These are phyloP conservation scores for Netelia virgata DNA, from an alignment of 2,888 invertebrate species.

Conservation along the genomic window DNA sequence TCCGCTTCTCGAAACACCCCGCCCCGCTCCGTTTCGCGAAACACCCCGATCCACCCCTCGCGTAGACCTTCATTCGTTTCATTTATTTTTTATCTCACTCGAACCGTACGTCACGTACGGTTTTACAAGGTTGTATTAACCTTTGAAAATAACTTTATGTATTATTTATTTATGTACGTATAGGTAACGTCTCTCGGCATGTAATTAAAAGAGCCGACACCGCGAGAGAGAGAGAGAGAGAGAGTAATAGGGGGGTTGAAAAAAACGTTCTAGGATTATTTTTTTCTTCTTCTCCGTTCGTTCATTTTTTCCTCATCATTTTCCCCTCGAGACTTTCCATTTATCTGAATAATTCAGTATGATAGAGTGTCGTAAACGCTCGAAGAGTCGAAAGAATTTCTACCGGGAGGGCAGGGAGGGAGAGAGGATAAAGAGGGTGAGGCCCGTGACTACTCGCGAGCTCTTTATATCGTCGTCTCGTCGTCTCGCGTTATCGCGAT, in stretches of 20 bases:
- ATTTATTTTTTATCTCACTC: no score
- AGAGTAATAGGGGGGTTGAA: background rate
- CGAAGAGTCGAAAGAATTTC: constrained; percentile 43
- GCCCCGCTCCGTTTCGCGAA: background rate
- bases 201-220: no score
- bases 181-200: no score
- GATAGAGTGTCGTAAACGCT: constrained; percentile 63
- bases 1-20: constrained; percentile 23
- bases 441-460: constrained; percentile 60
- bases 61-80: constrained; percentile 39
- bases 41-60: constrained; percentile 22
- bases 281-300: background rate
- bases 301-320: constrained; percentile 18
- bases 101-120: constrained; percentile 13
- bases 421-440: constrained; percentile 48
- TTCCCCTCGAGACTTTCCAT: constrained; percentile 59
- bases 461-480: constrained; percentile 47
- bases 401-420: constrained; percentile 17
- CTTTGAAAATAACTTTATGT: constrained; percentile 35
- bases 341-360: constrained; percentile 66
- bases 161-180: background rate
- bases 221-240: background rate
- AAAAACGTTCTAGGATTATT: constrained; percentile 1
- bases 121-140: constrained; percentile 46
- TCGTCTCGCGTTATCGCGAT: constrained; percentile 57